Base-by-base conservation (phyloP, 1,140 invertebrate species). In the Acromyrmex heyeri region DNA sequence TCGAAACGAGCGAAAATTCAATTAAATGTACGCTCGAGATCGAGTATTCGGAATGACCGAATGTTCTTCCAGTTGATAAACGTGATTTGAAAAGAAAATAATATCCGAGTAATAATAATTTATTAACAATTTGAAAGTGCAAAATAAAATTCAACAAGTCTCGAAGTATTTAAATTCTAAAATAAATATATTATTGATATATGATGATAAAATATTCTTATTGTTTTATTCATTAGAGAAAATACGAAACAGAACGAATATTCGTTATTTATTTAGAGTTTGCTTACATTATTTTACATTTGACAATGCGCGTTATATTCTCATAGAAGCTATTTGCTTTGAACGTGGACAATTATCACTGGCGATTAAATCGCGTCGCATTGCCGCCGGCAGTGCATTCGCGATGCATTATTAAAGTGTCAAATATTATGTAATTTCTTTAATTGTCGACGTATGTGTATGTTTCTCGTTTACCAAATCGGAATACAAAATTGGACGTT, bases 1-100 rank as follows among this genome's bases (percentile, higher is more conserved):
- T 86, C 87, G n/a, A 69, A 73, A 86, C 70, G 57, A 83, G 64
- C 86, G 86, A 85, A 85, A 67, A 91, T 91, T 86, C 90, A 86
- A 91, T 91, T 87, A 89, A 86, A 87, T 75, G 18, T 69, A 3
- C 50, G 44, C 44, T 7, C 5, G 61, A 87, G 24, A 21, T 65
- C 16, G 55, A 7, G 21, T 24, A 44, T 14, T 14, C 34, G 24
- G 24, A 38, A 21, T 38, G 64, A 79, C 64, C 57, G 50, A 34
- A 10, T 34, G 69, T 38, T 34, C 70, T 30, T 44, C 53, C 82
- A 34, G 6, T 8, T 53, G 21, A 21, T 21, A 61, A 70, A n/a
- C 34, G 12, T 18, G 62, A 65, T 77, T 76, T 16, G 10, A 4
- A 24, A 27, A 48, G 18, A 10, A 72, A 48, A 78, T 7, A 2